phyloP scores from a whole-genome alignment of 2,113 vertebrate species.

The Donacobius atricapilla region DNA sequence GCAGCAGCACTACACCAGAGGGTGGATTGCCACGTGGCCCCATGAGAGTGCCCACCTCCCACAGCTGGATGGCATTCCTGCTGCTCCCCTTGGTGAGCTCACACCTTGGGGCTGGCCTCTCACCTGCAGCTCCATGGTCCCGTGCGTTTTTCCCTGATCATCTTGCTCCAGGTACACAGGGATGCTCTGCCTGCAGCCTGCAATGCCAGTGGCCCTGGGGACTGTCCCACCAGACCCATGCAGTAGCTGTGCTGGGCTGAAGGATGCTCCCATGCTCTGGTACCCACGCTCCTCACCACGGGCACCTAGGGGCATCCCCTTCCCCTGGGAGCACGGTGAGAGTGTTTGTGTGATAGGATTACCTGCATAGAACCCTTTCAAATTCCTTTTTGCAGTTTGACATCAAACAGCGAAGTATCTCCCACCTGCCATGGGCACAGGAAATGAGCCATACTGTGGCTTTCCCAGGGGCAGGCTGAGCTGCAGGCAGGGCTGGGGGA shows the following conservation, averaged over 20 bases:
- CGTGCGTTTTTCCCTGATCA: background rate
- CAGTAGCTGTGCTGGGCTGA: background rate
- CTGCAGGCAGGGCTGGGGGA: background rate
- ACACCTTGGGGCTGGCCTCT: background rate
- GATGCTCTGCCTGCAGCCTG: background rate
- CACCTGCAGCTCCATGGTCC: accelerated
- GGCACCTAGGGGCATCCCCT: background rate
- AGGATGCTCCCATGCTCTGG: background rate
- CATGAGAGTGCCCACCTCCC: accelerated
- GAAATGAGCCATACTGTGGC: background rate
- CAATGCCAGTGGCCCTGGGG: background rate
- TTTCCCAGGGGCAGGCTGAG: background rate
- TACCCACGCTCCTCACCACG: background rate
- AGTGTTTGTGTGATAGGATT: accelerated
- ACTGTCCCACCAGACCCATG: background rate
- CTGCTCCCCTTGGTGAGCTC: background rate
- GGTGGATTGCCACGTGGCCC: background rate
- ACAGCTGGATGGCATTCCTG: background rate
- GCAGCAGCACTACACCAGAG: background rate
- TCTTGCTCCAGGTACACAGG: accelerated
- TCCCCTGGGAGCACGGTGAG: background rate
- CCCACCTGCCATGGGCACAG: background rate
- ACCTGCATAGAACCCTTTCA: background rate
- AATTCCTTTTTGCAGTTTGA: background rate
- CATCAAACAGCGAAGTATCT: background rate